A percentile compares a stretch with the other conserved stretches of the same genome.
These are phyloP conservation scores for Euura saliciscinereae DNA, from an alignment of 1,140 invertebrate species.

Conservation along the genomic window DNA sequence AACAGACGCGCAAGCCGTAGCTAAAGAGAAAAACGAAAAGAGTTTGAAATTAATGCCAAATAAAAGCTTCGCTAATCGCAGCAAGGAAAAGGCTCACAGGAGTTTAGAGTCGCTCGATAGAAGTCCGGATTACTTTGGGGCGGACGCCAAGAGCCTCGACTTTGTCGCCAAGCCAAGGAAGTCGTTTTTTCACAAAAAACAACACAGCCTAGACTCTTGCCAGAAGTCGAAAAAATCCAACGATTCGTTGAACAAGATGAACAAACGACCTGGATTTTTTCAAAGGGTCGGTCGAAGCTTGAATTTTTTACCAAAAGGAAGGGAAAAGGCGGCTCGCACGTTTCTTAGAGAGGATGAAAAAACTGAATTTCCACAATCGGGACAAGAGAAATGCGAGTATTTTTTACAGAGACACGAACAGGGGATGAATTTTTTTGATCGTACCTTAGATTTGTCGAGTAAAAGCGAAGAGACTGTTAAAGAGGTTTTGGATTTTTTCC, in stretches of 20 bases:
- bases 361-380: conserved; percentile 26
- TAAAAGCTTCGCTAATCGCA: conserved; percentile 34
- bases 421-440: conserved; percentile 37
- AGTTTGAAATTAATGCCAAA: conserved; percentile 37
- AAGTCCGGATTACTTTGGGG: conserved; percentile 24
- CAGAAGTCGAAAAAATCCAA: conserved; percentile 34
- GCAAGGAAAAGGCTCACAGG: conserved; percentile 35
- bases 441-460: neutral
- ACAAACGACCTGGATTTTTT: conserved; percentile 39
- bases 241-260: conserved; percentile 29
- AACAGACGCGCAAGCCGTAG: conserved; percentile 40
- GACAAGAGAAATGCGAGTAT: conserved; percentile 44
- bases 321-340: conserved; percentile 1
- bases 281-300: conserved; percentile 42
- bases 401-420: conserved; percentile 38
- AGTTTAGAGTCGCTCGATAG: conserved; percentile 44
- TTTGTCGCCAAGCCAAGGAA: conserved; percentile 31
- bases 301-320: conserved; percentile 43
- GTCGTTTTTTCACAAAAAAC: conserved; percentile 34
- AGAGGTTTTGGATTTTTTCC: conserved; percentile 2
- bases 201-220: conserved; percentile 37
- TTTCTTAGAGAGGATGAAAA: conserved; percentile 23
- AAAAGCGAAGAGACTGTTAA: neutral
- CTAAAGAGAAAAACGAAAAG: conserved; percentile 45
- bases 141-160: conserved; percentile 40